These are phyloP conservation scores for Polypterus bichir DNA, from an alignment of 2,113 vertebrate genomes.

Conservation along the genomic window DNA sequence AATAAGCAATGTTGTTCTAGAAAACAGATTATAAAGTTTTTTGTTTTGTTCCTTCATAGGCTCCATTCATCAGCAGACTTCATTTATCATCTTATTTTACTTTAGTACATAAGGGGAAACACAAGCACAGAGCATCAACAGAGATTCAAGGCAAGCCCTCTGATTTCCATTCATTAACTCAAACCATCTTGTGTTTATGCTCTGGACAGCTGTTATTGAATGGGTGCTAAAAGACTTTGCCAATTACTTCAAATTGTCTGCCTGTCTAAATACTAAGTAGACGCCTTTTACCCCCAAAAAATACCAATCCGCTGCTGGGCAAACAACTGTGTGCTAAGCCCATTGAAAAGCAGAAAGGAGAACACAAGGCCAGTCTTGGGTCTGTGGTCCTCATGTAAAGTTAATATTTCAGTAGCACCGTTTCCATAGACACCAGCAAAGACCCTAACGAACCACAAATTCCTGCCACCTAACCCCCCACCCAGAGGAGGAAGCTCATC, in stretches of 20 bases:
- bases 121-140: too few species aligned
- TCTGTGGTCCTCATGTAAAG: constrained; percentile 45
- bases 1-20: too few species aligned
- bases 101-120: too few species aligned
- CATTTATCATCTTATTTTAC: too few species aligned
- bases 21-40: too few species aligned
- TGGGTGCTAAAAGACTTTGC: constrained; percentile 44
- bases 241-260: constrained; percentile 50
- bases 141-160: too few species aligned
- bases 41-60: too few species aligned
- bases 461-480: constrained; percentile 28
- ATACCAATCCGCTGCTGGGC: constrained; percentile 24
- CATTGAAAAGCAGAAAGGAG: constrained; percentile 17
- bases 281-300: constrained; percentile 20
- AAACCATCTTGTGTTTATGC: constrained; percentile 19
- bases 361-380: constrained; percentile 19
- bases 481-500: constrained; percentile 25
- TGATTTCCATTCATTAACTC: too few species aligned
- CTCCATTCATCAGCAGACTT: too few species aligned
- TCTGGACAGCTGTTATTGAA: constrained; percentile 42
- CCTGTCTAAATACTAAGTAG: constrained; percentile 32
- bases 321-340: constrained; percentile 22
- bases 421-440: constrained; percentile 42
- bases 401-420: constrained; percentile 46
- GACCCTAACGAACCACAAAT: constrained; percentile 44